Base-by-base conservation (phyloP, 2,888 invertebrate species). In the Amiota communis region DNA sequence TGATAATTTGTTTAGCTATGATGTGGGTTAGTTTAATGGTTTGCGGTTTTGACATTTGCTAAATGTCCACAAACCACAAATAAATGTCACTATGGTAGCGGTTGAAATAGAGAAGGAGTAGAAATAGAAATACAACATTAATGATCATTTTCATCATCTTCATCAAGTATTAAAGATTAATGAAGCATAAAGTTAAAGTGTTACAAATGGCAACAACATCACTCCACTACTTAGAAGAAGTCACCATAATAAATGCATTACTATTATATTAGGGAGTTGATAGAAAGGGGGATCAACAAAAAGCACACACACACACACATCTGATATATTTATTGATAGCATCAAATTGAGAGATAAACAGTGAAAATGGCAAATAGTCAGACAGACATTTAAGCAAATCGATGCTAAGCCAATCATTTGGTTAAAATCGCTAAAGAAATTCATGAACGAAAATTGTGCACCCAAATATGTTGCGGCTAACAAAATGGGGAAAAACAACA, bases 391-490 rank as follows among this genome's bases (percentile, higher is more conserved):
- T 36, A 36, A 6, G 63, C 74, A 72, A 71, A 69, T 71, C 68
- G 71, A 74, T 61, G 56, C 63, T 68, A 74, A 69, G 74, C 70
- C 73, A 73, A 70, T 36, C 4, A 36, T 36, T 36, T 36, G 36
- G 6, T 36, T 36, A 2, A 36, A 36, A 36, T 4, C 36, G 2
- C 2, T 36, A 51, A 63, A 72, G 64, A 74, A 72, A 74, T 74
- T 36, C 36, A 36, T 36, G 36, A 6, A 36, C 36, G 6, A 36
- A 36, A 36, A 36, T 36, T 36, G 36, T 71, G 74, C 71, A 47
- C 63, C 71, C 59, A 74, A 72, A 74, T 36, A 36, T 74, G 74
- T 74, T 74, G 74, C 69, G 74, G 72, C 74, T 68, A 69, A 53
- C 63, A 67, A 63, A 51, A 61, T 57, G 13, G 70, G 64, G 20